These are phyloP conservation scores for Liopterus haemorrhoidalis DNA, from an alignment of 2,888 invertebrate genomes.

Conservation along the genomic window DNA sequence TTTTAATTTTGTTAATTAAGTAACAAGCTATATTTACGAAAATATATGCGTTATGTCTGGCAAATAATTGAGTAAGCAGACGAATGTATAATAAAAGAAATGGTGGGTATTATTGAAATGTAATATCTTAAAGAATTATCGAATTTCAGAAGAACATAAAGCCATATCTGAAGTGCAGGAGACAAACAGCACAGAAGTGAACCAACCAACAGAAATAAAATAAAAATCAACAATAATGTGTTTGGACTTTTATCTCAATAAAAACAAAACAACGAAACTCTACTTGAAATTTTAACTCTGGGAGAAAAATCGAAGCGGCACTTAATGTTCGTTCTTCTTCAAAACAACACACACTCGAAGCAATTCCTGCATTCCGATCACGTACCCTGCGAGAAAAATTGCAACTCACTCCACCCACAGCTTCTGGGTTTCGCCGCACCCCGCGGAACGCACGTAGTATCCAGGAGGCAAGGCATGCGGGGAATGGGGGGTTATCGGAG, in stretches of 20 bases:
- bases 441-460: slow-evolving; percentile 27
- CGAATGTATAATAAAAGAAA: too few relatives aligned
- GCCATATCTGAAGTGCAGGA: slow-evolving; percentile 6
- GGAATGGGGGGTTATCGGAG: slow-evolving; percentile 41
- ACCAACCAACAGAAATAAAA: not conserved
- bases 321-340: slow-evolving; percentile 32
- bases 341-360: slow-evolving; percentile 42
- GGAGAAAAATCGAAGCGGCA: slow-evolving; percentile 18
- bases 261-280: not conserved
- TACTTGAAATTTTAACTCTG: slow-evolving; percentile 1
- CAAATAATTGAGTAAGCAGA: too few relatives aligned
- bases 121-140: too few relatives aligned
- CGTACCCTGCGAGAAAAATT: slow-evolving; percentile 48
- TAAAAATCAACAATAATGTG: slow-evolving; percentile 24
- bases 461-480: slow-evolving; percentile 20
- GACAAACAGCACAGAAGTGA: not conserved
- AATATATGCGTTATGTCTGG: too few relatives aligned
- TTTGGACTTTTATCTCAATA: too few relatives aligned
- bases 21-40: too few relatives aligned
- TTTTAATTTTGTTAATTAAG: too few relatives aligned
- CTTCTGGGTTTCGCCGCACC: slow-evolving; percentile 41
- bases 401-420: too few relatives aligned
- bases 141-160: slow-evolving; percentile 13
- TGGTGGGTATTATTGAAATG: too few relatives aligned
- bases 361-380: slow-evolving; percentile 42